Base-by-base conservation (phyloP, 2,797 vertebrate genomes). In the Eulemur mongoz region DNA sequence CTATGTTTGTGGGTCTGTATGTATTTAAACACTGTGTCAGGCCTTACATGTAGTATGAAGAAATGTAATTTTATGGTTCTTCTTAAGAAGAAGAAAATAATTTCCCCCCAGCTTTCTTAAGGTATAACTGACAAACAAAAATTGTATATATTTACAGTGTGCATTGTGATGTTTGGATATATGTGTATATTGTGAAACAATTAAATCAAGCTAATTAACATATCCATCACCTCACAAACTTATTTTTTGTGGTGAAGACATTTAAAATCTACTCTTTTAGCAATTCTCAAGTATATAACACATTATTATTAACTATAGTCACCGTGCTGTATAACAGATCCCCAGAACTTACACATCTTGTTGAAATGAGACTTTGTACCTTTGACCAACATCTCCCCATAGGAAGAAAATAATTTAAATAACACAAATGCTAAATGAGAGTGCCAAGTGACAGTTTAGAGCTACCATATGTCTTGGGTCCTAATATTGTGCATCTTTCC, bases 351-450 rank as follows among this genome's bases (percentile, higher is more conserved):
- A 81, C 32, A 14, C 27, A 82, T 63, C 40, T 3, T 65, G 22
- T 40, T 8, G 57, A 40, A 69, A 70, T 70, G 35, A 61, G 61
- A 48, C 27, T 65, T 45, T 50, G 32, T 10, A n/a, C 40, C 30
- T 83, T 48, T 67, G 18, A 83, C 13, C 40, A n/a, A 45, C n/a
- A n/a, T n/a, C n/a, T n/a, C n/a, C n/a, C n/a, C n/a, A n/a, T 20
- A 75, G 67, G 30, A 87, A 75, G 67, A 92, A 90, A 81, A 82
- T 54, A 73, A 81, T 80, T 88, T 73, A 76, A 70, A 75, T 30
- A 93, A 73, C 67, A 52, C 18, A 93, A 54, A 88, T 78, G 12
- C 13, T 32, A 80, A 67, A 57, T 48, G 52, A 83, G 10, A 73
- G 43, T 32, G 43, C 20, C 17, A 87, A 59, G 45, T 43, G 35